These are phyloP conservation scores for Erebia aethiops DNA, from an alignment of 2,888 invertebrate genomes.

Conservation along the genomic window DNA sequence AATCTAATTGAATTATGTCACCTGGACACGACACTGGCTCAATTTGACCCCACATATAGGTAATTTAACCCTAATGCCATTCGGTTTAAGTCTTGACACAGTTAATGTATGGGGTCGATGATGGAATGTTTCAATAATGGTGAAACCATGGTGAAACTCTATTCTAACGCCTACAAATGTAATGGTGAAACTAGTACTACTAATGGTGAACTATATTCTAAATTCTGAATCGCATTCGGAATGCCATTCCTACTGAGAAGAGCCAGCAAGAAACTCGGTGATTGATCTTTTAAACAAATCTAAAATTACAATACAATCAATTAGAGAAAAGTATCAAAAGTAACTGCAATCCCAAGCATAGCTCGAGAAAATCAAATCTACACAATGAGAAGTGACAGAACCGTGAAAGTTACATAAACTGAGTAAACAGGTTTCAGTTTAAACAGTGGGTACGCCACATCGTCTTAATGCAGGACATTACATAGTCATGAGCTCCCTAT, in stretches of 20 bases:
- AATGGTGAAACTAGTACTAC: neutral
- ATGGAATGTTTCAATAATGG: neutral
- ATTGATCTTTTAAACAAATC: too few species aligned
- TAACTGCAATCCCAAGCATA: too few species aligned
- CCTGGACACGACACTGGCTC: conserved; percentile 35
- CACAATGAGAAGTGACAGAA: too few species aligned
- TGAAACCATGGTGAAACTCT: neutral
- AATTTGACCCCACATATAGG: conserved; percentile 22
- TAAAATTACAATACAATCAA: too few species aligned
- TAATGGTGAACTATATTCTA: too few species aligned
- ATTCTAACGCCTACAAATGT: neutral
- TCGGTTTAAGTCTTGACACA: conserved; percentile 6
- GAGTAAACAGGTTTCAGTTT: conserved; percentile 11
- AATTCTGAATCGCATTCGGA: too few species aligned
- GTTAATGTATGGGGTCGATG: conserved; percentile 12
- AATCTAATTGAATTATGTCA: conserved; percentile 48
- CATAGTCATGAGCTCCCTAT: conserved; percentile 17
- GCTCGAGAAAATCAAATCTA: too few species aligned
- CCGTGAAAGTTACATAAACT: neutral
- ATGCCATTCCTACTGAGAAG: too few species aligned
- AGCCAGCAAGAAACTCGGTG: too few species aligned
- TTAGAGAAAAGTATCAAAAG: too few species aligned
- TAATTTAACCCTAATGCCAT: conserved; percentile 16
- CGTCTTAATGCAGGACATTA: conserved; percentile 11
- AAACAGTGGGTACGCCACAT: neutral